Percentiles rank a stretch among this genome's conserved stretches.
Evolutionary conservation across 2,113 vertebrate genomes (phyloP).

Genomic region (Vimba vimba): DNA sequence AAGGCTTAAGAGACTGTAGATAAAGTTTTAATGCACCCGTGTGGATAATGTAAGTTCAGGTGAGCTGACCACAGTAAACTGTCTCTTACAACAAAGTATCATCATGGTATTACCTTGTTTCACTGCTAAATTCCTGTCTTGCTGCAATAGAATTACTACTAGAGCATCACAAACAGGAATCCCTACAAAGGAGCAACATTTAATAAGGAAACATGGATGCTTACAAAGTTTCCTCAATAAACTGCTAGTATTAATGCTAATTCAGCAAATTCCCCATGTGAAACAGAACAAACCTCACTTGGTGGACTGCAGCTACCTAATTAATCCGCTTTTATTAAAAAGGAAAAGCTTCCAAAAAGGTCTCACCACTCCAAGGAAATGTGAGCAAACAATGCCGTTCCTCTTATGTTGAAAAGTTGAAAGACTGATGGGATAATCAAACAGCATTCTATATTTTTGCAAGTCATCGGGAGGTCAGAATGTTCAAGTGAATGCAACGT

Average conservation of each 20-base stretch:
- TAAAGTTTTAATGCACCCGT: not conserved
- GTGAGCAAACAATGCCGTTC: slow-evolving; percentile 1
- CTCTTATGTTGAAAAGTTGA: not conserved
- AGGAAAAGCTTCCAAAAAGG: slow-evolving; percentile 2
- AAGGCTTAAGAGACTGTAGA: not conserved
- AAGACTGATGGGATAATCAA: slow-evolving; percentile 18
- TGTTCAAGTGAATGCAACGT: not conserved
- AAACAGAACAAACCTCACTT: slow-evolving; percentile 21
- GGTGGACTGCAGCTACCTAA: slow-evolving; percentile 43
- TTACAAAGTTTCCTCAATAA: slow-evolving; percentile 49
- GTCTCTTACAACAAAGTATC: not conserved
- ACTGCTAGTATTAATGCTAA: slow-evolving; percentile 36
- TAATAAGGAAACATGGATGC: slow-evolving; percentile 19
- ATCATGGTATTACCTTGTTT: not conserved
- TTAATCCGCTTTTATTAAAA: slow-evolving; percentile 59
- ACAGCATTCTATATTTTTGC: not conserved
- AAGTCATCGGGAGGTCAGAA: slow-evolving; percentile 1
- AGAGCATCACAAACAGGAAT: slow-evolving; percentile 1
- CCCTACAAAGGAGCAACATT: not conserved
- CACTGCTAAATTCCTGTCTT: not conserved
- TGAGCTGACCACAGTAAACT: not conserved
- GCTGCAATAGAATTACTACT: not conserved
- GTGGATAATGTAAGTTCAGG: not conserved
- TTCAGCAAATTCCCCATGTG: slow-evolving; percentile 3
- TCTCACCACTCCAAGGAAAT: slow-evolving; percentile 14